Evolutionary conservation across 2,888 invertebrate species (phyloP), one percentile per base, ranked within the genome.

Genomic region (Drosophila acutilabella): DNA sequence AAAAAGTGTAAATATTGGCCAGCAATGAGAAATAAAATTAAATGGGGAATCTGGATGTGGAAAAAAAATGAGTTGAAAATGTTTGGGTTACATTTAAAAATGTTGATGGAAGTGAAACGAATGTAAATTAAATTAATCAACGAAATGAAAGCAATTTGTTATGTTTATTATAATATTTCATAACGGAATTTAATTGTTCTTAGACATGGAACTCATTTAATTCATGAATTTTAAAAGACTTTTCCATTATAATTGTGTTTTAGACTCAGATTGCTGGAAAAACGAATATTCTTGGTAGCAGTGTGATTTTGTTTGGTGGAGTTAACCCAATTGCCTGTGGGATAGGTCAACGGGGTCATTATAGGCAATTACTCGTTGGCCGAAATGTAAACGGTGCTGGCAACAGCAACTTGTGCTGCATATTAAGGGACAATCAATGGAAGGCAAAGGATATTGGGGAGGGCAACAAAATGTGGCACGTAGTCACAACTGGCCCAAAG

Each of bases 391-490:
- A 59, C 50, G 68, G 40, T 13, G 45, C 53, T 33, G n/a, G 20
- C 30, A 33, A 6, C 40, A 11, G 41, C 44, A 76, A 44, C 61
- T 41, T 53, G 74, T 51, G 78, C 41, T 75, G 75, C 68, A 75
- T 64, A 77, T 75, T 77, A 75, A 75, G 68, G 73, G 60, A 68
- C 57, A 73, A 64, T 73, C 68, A 75, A 47, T 40, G 40, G 57
- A 20, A 38, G 62, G 30, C 30, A 30, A 30, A 30, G 8, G 30
- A 8, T 8, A 23, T 11, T 23, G 4, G 13, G 2, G 8, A 18
- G 8, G n/a, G 7, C 40, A 44, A 53, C 18, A 42, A 53, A 66
- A 18, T 72, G 67, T 26, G 59, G 64, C 59, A 75, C 78, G 78
- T 75, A 64, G 59, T 64, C 45, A 33, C 75, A 69, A 59, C 62